Evolutionary conservation across 2,797 vertebrate species (phyloP).

Genomic region (Acomys russatus): DNA sequence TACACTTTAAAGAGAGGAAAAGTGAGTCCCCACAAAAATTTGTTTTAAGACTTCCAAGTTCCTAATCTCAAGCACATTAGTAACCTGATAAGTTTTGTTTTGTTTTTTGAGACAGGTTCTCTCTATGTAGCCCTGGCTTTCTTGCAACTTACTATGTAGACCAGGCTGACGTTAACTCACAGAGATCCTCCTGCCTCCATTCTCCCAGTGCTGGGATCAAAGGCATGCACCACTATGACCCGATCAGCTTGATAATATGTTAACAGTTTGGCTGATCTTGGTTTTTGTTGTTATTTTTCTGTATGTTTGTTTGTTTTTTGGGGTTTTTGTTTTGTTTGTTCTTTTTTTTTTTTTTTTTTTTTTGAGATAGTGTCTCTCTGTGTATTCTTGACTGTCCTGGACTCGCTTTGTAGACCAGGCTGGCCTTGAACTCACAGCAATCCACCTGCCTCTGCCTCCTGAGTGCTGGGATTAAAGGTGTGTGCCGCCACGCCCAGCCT

Average conservation of each 20-base stretch:
- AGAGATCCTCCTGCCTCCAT: background rate
- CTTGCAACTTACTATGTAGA: background rate
- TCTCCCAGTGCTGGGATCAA: background rate
- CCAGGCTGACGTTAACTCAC: background rate
- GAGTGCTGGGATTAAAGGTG: no score
- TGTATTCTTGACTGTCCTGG: no score
- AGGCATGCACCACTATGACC: background rate
- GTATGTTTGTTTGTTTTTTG: no score
- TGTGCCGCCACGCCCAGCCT: background rate
- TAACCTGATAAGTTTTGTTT: background rate
- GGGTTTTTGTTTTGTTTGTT: no score
- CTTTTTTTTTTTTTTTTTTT: no score
- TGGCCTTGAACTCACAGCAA: no score
- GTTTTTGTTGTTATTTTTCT: no score
- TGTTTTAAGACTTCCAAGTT: constrained; percentile 8
- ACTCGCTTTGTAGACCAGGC: no score
- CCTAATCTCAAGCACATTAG: background rate
- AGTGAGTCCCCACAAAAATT: constrained; percentile 21
- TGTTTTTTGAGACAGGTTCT: no score
- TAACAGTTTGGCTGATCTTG: constrained; percentile 49
- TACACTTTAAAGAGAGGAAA: constrained; percentile 24
- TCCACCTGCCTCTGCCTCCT: no score
- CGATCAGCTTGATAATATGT: background rate
- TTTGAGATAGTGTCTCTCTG: no score
- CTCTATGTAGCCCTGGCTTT: background rate